These are phyloP conservation scores for Bellardia bayeri DNA, from an alignment of 2,888 invertebrate genomes.

Conservation along the genomic window DNA sequence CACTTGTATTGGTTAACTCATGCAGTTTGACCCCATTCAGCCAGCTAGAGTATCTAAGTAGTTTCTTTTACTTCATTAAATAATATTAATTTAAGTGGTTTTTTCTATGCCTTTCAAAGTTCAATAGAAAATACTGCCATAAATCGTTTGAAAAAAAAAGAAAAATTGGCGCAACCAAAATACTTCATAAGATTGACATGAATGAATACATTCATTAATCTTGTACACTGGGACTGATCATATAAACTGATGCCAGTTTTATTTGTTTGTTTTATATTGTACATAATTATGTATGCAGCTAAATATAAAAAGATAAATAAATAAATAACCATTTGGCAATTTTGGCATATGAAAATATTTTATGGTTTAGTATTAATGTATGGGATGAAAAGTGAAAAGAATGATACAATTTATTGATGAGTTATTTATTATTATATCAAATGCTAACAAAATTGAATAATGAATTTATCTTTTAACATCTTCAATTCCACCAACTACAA, in stretches of 20 bases:
- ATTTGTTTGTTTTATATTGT: neutral
- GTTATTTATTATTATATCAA: too few relatives aligned
- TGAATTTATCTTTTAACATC: too few relatives aligned
- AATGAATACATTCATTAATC: slow-evolving; percentile 44
- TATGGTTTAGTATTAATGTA: too few relatives aligned
- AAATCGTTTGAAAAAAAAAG: slow-evolving; percentile 7
- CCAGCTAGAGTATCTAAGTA: neutral
- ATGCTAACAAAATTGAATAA: too few relatives aligned
- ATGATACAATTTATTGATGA: too few relatives aligned
- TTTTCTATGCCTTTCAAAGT: neutral
- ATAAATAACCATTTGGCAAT: neutral
- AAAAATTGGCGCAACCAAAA: neutral
- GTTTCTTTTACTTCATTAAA: slow-evolving; percentile 33
- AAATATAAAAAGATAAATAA: neutral
- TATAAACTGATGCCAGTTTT: slow-evolving; percentile 21
- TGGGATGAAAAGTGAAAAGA: too few relatives aligned
- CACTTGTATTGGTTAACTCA: neutral
- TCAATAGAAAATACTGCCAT: slow-evolving; percentile 14
- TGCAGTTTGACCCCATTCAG: neutral
- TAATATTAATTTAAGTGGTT: slow-evolving; percentile 28
- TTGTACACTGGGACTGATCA: slow-evolving; percentile 15
- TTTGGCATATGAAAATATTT: too few relatives aligned
- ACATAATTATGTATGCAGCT: neutral
- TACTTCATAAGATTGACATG: slow-evolving; percentile 25
- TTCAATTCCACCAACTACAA: too few relatives aligned